A percentile compares a stretch with the other conserved stretches of the same genome.
These are phyloP conservation scores for Ruditapes philippinarum DNA, from an alignment of 1,140 invertebrate species.

Conservation along the genomic window DNA sequence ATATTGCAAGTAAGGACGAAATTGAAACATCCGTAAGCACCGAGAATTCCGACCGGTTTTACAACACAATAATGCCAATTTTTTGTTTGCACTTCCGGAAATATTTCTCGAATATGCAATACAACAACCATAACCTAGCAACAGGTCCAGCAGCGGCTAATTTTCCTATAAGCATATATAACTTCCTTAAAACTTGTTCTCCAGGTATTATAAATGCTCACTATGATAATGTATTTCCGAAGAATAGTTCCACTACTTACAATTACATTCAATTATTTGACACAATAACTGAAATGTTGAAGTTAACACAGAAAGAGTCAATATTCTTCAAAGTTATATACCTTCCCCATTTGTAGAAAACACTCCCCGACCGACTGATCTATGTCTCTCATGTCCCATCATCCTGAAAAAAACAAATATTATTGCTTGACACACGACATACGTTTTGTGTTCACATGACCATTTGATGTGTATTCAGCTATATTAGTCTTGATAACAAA, in stretches of 20 bases:
- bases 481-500: no score
- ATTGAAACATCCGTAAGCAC: not conserved
- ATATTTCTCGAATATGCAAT: conserved; percentile 5
- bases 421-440: no score
- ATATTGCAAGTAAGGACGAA: not conserved
- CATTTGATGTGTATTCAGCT: no score
- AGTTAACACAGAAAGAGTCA: not conserved
- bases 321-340: not conserved
- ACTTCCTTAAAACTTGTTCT: conserved; percentile 21
- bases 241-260: not conserved
- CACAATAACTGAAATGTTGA: not conserved
- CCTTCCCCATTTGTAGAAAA: not conserved
- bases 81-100: not conserved
- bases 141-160: conserved; percentile 36
- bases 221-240: conserved; percentile 33
- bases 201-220: conserved; percentile 34
- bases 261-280: not conserved
- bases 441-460: no score
- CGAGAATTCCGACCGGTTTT: not conserved
- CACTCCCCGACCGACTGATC: not conserved
- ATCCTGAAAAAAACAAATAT: no score
- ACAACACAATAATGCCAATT: conserved; percentile 11
- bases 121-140: not conserved
- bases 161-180: conserved; percentile 34
- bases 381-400: no score